A percentile compares a stretch with the other conserved stretches of the same genome.
These are phyloP conservation scores for Apotomis turbidana DNA, from an alignment of 2,888 invertebrate species.

Conservation along the genomic window DNA sequence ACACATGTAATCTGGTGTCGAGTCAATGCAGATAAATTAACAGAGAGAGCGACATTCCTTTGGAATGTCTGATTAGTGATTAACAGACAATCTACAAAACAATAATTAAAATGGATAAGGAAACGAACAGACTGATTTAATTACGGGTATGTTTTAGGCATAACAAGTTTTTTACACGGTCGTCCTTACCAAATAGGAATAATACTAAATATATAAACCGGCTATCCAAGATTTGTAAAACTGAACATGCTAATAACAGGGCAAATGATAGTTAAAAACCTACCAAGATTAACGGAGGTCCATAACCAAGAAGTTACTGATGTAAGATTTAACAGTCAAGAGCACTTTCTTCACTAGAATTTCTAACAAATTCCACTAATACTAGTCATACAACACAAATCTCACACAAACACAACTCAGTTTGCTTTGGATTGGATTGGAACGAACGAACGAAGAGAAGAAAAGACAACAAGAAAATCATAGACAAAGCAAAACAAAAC, in stretches of 20 bases:
- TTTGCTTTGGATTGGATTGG: slow-evolving; percentile 6
- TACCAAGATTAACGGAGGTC: slow-evolving; percentile 33
- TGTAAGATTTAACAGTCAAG: neutral
- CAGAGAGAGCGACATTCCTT: slow-evolving; percentile 9
- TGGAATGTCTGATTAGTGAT: too few species aligned
- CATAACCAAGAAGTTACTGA: slow-evolving; percentile 29
- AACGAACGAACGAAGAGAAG: neutral
- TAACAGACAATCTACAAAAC: slow-evolving; percentile 9
- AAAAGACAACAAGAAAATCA: slow-evolving; percentile 17
- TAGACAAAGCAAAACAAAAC: slow-evolving; percentile 13
- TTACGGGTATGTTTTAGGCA: neutral
- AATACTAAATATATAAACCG: slow-evolving; percentile 24
- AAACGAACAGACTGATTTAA: neutral
- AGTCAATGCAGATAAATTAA: neutral
- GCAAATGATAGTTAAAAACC: slow-evolving; percentile 16
- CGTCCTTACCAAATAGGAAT: slow-evolving; percentile 21
- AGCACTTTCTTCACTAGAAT: slow-evolving; percentile 6
- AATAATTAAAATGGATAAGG: neutral
- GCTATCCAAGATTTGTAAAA: slow-evolving; percentile 18
- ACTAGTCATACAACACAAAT: slow-evolving; percentile 20
- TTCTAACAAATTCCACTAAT: slow-evolving; percentile 28
- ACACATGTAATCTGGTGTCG: neutral
- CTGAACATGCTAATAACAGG: slow-evolving; percentile 22
- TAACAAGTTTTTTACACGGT: slow-evolving; percentile 17
- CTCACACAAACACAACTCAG: neutral